These are phyloP conservation scores for Parascotia fuliginaria DNA, from an alignment of 2,888 invertebrate genomes.

Conservation along the genomic window DNA sequence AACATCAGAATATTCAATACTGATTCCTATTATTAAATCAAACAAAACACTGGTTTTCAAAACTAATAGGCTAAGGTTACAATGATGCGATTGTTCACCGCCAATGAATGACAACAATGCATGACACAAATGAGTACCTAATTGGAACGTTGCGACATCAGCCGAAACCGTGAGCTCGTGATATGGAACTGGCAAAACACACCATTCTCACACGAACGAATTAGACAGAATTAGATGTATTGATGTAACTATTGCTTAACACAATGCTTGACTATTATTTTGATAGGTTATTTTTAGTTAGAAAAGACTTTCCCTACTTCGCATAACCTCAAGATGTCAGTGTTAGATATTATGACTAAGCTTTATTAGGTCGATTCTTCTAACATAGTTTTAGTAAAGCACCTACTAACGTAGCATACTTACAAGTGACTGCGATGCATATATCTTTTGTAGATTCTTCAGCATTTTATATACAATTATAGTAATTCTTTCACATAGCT, in stretches of 20 bases:
- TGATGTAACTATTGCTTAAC: no score
- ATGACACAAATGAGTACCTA: conserved; percentile 83
- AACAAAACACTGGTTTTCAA: conserved; percentile 55
- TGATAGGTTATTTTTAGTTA: no score
- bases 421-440: no score
- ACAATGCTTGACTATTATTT: no score
- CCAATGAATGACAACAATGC: conserved; percentile 77
- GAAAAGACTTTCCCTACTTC: no score
- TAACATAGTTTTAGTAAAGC: no score
- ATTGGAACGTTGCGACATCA: conserved; percentile 81
- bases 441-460: neutral
- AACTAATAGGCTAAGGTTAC: conserved; percentile 65
- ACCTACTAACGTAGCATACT: no score
- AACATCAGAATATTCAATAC: neutral
- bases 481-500: conserved; percentile 1
- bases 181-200: conserved; percentile 39
- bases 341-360: no score
- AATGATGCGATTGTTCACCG: conserved; percentile 72
- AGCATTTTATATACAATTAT: neutral
- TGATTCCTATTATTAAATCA: conserved; percentile 18
- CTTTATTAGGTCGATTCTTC: no score
- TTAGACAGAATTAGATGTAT: no score
- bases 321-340: no score
- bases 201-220: conserved; percentile 54
- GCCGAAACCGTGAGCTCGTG: conserved; percentile 69